phyloP scores from a whole-genome alignment of 2,888 invertebrate species.

The Myopa tessellatipennis region DNA sequence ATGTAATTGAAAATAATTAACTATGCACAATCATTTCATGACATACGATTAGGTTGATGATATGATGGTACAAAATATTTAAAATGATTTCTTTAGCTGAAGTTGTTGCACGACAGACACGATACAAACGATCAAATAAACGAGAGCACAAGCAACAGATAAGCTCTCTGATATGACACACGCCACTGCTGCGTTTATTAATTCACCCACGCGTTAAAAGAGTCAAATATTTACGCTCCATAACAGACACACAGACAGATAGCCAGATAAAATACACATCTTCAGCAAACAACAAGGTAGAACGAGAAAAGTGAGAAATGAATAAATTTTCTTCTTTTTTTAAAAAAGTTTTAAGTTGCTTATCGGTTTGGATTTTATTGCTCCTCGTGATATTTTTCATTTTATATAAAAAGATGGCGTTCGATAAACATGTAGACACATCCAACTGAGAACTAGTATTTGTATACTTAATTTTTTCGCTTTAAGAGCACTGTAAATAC shows the following conservation, averaged over 20 bases:
- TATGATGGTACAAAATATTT: too few relatives aligned
- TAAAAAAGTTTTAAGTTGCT: neutral
- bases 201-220: slow-evolving; percentile 17
- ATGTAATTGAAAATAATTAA: too few relatives aligned
- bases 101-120: too few relatives aligned
- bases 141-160: neutral
- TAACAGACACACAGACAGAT: slow-evolving; percentile 4
- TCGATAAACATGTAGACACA: too few relatives aligned
- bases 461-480: too few relatives aligned
- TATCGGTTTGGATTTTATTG: neutral
- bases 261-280: neutral
- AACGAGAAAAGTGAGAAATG: neutral
- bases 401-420: neutral
- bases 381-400: neutral
- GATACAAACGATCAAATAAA: neutral
- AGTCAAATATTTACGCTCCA: slow-evolving; percentile 6
- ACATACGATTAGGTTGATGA: too few relatives aligned
- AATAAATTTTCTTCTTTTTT: neutral
- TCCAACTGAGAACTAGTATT: too few relatives aligned
- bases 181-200: slow-evolving; percentile 11
- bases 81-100: too few relatives aligned
- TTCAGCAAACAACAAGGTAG: slow-evolving; percentile 14
- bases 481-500: neutral
- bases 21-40: too few relatives aligned
- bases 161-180: slow-evolving; percentile 8